These are phyloP conservation scores for Ranitomeya variabilis DNA, from an alignment of 2,113 vertebrate genomes.

Conservation along the genomic window DNA sequence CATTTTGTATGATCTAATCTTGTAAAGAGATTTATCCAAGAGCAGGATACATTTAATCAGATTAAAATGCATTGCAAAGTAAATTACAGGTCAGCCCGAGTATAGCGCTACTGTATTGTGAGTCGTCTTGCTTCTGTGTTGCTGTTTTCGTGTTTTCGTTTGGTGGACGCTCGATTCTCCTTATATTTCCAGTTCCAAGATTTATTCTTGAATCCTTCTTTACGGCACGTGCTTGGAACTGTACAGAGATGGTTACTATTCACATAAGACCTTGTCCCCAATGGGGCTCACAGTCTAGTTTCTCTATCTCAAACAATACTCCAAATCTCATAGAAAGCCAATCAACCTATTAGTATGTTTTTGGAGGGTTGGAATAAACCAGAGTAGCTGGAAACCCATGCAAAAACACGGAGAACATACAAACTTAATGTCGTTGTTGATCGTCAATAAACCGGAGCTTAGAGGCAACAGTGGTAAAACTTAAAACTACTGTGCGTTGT, in stretches of 20 bases:
- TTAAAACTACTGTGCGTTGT: background rate
- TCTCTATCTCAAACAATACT: background rate
- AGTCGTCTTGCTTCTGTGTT: background rate
- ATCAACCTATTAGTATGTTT: background rate
- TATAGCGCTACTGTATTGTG: constrained; percentile 70
- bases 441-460: background rate
- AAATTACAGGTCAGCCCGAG: constrained; percentile 72
- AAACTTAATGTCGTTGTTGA: background rate
- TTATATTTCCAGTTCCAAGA: background rate
- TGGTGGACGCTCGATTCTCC: no score
- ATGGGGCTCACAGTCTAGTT: background rate
- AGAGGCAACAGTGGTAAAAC: background rate
- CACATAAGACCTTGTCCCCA: background rate
- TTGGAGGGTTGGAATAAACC: background rate
- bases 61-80: constrained; percentile 76
- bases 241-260: background rate
- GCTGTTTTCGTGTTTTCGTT: background rate
- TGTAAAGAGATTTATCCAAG: constrained; percentile 75
- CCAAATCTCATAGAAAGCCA: background rate
- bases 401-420: background rate
- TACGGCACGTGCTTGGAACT: background rate
- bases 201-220: background rate
- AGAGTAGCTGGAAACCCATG: background rate
- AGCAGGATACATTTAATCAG: constrained; percentile 75
- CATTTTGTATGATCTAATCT: constrained; percentile 76